Conservation (phyloP, 2,113 vertebrate species). For the Saccopteryx bilineata region DNA sequence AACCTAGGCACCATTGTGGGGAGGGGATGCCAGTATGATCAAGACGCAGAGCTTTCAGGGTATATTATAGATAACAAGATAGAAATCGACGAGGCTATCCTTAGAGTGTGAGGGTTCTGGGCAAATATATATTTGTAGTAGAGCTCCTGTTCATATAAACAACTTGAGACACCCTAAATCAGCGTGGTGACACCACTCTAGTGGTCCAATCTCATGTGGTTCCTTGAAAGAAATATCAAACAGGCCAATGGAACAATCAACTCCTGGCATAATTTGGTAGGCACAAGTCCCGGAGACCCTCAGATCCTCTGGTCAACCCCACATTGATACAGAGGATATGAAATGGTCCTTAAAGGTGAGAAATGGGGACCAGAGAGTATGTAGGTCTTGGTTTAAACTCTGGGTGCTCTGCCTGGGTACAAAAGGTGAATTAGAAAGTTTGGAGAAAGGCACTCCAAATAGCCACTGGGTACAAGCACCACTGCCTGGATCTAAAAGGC, state of each 20-base stretch:
- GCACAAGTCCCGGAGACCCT: not conserved
- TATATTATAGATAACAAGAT: not conserved
- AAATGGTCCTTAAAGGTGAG: not conserved
- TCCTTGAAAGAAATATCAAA: constrained; percentile 24
- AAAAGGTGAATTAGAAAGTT: not conserved
- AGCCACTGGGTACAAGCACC: not conserved
- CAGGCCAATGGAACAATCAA: not conserved
- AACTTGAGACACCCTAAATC: not conserved
- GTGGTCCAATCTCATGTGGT: not conserved
- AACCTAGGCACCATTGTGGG: not conserved
- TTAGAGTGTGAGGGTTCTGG: not conserved
- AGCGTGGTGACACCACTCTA: not conserved
- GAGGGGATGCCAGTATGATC: not conserved
- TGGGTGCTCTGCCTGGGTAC: not conserved
- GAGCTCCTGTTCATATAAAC: constrained; percentile 2
- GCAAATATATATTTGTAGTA: not conserved
- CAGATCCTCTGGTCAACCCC: not conserved
- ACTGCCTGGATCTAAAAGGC: not conserved
- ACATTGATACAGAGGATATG: not conserved
- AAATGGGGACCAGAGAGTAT: not conserved
- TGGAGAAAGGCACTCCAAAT: not conserved
- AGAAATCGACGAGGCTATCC: not conserved
- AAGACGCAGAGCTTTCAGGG: not conserved
- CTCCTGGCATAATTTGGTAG: not conserved
- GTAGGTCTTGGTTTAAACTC: not conserved